Evolutionary conservation across 2,113 vertebrate genomes (phyloP).

Genomic region (Mionectes macconnelli): DNA sequence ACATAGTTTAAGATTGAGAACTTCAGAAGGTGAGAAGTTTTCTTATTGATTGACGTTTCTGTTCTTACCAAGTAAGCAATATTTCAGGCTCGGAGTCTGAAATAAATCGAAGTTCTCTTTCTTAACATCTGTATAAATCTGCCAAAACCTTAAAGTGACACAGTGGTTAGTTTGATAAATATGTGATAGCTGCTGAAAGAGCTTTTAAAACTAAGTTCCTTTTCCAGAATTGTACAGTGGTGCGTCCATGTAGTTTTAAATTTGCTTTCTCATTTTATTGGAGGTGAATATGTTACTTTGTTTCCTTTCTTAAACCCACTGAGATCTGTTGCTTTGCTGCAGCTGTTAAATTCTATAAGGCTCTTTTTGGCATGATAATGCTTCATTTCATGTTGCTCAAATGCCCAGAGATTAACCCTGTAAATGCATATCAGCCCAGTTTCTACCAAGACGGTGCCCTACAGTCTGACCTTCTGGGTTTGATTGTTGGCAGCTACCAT

Average conservation of each 20-base stretch:
- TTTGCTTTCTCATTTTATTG: background rate
- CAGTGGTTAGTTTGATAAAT: conserved; percentile 1
- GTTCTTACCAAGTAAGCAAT: conserved; percentile 38
- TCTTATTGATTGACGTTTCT: conserved; percentile 32
- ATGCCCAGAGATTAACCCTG: background rate
- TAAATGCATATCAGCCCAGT: background rate
- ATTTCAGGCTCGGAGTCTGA: conserved; percentile 41
- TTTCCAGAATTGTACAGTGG: background rate
- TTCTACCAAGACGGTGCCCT: background rate
- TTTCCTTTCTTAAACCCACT: background rate
- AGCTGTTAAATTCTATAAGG: background rate
- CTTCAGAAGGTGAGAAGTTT: background rate
- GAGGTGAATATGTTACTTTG: background rate
- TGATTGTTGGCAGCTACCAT: background rate
- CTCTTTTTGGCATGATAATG: background rate
- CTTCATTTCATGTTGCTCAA: background rate
- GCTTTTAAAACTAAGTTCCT: background rate
- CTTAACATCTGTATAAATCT: conserved; percentile 42
- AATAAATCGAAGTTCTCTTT: conserved; percentile 36
- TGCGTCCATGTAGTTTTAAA: background rate
- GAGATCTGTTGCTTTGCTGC: background rate
- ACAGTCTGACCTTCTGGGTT: background rate
- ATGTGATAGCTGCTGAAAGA: conserved; percentile 16
- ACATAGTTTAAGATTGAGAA: conserved; percentile 8
- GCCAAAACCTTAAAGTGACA: conserved; percentile 42